Evolutionary conservation across 2,888 invertebrate genomes (phyloP), one percentile per base, ranked within the genome.

Genomic region (Mesochorus sp.): DNA sequence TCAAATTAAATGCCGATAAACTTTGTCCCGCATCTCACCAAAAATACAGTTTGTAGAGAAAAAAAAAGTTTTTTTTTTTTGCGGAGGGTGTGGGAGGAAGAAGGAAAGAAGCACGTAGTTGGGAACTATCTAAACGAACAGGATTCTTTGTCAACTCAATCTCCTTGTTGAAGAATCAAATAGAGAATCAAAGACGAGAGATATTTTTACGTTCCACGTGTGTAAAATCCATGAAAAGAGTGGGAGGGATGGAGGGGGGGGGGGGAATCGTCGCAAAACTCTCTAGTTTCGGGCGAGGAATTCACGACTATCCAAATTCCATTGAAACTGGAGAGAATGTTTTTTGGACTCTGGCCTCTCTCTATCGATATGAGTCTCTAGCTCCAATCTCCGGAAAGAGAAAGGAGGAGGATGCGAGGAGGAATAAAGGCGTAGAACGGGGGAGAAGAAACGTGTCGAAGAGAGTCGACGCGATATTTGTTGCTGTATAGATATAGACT

Each of bases 231-330:
- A n/a, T n/a, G n/a, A n/a, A n/a, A n/a, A n/a, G n/a, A n/a, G n/a
- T n/a, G n/a, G n/a, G n/a, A n/a, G 14, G 3, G 4, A 28, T 26
- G 24, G 17, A 51, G 31, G 26, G 19, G 26, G 44, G 55, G 37
- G 37, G 47, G 14, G 10, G 67, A 28, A 75, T 47, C 39, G 31
- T 71, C 66, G 34, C 53, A 19, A 71, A 75, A 62, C 28, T 73
- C 47, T 76, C 61, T 67, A 28, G 37, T 72, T 67, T 68, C 72
- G 37, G n/a, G 21, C 51, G 49, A 34, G 72, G 55, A 77, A 72
- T 72, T 77, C 47, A 28, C 67, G 67, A 72, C 61, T 67, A 61
- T 72, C 61, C 55, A 72, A 77, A 77, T 77, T 72, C 72, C 72
- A 55, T 72, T 28, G 62, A 72, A 72, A 62, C 76, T 67, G 39